Evolutionary conservation across 2,888 invertebrate genomes (phyloP).

Genomic region (Diadegma fenestrale): DNA sequence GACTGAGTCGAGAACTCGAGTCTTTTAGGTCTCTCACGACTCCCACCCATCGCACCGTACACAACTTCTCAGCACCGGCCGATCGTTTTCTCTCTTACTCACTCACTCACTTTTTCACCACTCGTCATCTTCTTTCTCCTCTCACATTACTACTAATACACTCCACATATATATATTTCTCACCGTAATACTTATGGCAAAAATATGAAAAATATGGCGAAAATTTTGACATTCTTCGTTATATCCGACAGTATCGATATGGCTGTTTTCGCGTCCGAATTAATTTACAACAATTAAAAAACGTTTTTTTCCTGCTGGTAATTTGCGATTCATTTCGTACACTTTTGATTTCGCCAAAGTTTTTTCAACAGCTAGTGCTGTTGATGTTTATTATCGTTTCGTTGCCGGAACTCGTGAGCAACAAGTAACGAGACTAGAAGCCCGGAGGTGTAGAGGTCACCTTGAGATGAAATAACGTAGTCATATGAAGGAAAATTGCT

Average conservation of each 20-base stretch:
- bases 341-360: not conserved
- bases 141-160: slow-evolving; percentile 8
- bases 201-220: not conserved
- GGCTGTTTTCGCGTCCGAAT: too few relatives aligned
- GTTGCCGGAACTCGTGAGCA: not conserved
- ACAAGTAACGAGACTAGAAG: not conserved
- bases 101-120: not conserved
- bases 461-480: too few relatives aligned
- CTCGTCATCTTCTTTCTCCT: slow-evolving; percentile 25
- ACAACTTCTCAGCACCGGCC: slow-evolving; percentile 64
- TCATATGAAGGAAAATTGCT: not conserved
- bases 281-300: too few relatives aligned
- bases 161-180: slow-evolving; percentile 13
- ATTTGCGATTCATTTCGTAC: not conserved
- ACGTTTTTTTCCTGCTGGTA: not conserved
- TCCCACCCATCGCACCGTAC: slow-evolving; percentile 69
- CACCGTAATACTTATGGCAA: not conserved
- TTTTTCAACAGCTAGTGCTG: not conserved
- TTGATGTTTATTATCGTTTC: not conserved
- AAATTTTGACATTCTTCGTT: not conserved
- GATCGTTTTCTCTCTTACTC: slow-evolving; percentile 49
- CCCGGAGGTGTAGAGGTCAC: too few relatives aligned
- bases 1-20: slow-evolving; percentile 77
- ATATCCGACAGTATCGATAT: not conserved
- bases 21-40: slow-evolving; percentile 69